phyloP scores from a whole-genome alignment of 2,888 invertebrate genomes.

The Nineta flava region DNA sequence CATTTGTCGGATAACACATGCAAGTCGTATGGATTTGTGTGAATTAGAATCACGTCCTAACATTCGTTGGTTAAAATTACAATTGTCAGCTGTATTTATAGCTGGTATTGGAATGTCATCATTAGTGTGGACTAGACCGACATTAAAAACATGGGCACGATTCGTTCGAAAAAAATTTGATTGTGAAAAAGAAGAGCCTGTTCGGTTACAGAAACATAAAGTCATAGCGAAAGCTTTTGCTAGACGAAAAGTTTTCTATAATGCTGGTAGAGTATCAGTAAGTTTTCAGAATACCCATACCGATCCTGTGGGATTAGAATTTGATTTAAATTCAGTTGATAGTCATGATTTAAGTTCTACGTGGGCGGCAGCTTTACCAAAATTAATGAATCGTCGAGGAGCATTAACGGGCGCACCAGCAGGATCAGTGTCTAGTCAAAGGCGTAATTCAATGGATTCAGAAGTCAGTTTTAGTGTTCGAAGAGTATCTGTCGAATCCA shows the following conservation, averaged over 20 bases:
- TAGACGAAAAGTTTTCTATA: constrained; percentile 68
- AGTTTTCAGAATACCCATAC: constrained; percentile 75
- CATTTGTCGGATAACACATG: constrained; percentile 27
- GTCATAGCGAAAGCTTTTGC: constrained; percentile 84
- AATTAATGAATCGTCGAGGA: constrained; percentile 68
- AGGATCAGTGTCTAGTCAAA: constrained; percentile 34
- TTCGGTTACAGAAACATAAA: constrained; percentile 68
- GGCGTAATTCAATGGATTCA: constrained; percentile 39
- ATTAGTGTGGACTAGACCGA: constrained; percentile 86
- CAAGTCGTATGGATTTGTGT: constrained; percentile 32
- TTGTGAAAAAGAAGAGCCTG: constrained; percentile 48
- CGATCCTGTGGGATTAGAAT: constrained; percentile 75
- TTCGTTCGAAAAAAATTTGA: constrained; percentile 60
- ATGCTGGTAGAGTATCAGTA: constrained; percentile 72
- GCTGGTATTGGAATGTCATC: constrained; percentile 80
- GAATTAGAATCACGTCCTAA: constrained; percentile 57
- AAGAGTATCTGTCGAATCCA: constrained; percentile 71
- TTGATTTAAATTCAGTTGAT: constrained; percentile 52
- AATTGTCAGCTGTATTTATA: constrained; percentile 68
- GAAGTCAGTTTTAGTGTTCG: constrained; percentile 61
- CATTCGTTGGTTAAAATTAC: constrained; percentile 65
- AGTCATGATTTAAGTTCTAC: constrained; percentile 79
- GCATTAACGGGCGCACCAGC: constrained; percentile 51
- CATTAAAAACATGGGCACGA: constrained; percentile 71
- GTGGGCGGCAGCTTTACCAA: constrained; percentile 82